Evolutionary conservation across 1,140 invertebrate genomes (phyloP).

Genomic region (Penaeus vannamei): DNA sequence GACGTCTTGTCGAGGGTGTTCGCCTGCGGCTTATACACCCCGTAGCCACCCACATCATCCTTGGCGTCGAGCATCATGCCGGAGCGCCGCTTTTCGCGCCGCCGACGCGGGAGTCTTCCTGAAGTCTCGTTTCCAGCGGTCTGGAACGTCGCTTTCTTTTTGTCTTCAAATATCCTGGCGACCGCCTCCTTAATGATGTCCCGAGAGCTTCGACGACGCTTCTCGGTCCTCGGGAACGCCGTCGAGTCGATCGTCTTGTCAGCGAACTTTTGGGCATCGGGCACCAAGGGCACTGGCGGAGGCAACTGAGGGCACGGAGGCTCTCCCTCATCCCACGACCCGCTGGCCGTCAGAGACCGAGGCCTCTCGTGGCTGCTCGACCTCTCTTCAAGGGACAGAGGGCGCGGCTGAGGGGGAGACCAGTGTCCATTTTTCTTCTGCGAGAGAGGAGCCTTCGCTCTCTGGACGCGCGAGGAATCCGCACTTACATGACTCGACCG

Average conservation of each 20-base stretch:
- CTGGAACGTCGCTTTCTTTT: neutral
- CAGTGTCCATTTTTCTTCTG: slow-evolving; percentile 34
- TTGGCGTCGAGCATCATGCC: too few relatives aligned
- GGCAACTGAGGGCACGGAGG: slow-evolving; percentile 43
- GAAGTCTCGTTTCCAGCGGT: neutral
- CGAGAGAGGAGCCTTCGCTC: neutral
- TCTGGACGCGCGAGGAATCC: neutral
- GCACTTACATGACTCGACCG: neutral
- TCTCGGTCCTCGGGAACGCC: neutral
- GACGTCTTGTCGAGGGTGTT: too few relatives aligned
- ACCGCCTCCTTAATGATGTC: slow-evolving; percentile 54
- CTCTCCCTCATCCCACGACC: slow-evolving; percentile 55
- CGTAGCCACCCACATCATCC: too few relatives aligned
- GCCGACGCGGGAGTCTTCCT: neutral
- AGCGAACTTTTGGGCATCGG: neutral
- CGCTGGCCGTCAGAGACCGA: slow-evolving; percentile 46
- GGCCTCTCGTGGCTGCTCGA: slow-evolving; percentile 48
- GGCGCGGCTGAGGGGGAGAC: slow-evolving; percentile 57
- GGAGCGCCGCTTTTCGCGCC: neutral
- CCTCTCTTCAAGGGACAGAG: slow-evolving; percentile 31
- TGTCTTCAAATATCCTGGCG: slow-evolving; percentile 49
- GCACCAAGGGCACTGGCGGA: neutral
- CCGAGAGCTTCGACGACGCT: slow-evolving; percentile 26
- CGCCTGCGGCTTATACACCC: too few relatives aligned
- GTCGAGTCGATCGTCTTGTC: slow-evolving; percentile 23